These are phyloP conservation scores for Hippopotamyrus pictus DNA, from an alignment of 2,797 vertebrate species.

Conservation along the genomic window DNA sequence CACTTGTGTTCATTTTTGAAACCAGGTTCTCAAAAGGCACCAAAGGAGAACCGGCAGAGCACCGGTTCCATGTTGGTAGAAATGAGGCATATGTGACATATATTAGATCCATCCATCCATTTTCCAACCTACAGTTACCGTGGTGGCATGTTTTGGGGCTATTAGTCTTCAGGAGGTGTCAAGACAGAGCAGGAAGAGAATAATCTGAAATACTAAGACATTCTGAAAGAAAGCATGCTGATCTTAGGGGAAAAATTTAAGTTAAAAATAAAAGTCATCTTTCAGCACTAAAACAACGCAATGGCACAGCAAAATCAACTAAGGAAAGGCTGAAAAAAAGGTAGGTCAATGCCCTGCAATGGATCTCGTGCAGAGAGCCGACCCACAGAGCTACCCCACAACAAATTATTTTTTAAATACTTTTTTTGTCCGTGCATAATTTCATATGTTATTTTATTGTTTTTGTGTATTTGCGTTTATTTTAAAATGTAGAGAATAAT, in stretches of 20 bases:
- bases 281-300: neutral
- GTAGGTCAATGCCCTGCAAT: neutral
- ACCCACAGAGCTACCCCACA: no score
- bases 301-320: neutral
- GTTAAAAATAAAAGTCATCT: neutral
- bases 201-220: neutral
- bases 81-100: no score
- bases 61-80: no score
- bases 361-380: neutral
- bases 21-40: no score
- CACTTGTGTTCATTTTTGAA: no score
- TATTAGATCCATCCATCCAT: no score
- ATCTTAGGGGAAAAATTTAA: neutral
- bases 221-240: neutral
- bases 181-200: neutral
- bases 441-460: no score
- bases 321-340: neutral
- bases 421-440: no score
- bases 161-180: neutral
- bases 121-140: neutral
- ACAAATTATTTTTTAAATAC: no score
- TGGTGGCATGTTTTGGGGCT: neutral
- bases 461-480: no score
- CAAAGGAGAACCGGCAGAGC: no score
- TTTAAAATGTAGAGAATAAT: no score